Evolutionary conservation across 2,888 invertebrate species (phyloP).

Genomic region (Heliconius cydno): DNA sequence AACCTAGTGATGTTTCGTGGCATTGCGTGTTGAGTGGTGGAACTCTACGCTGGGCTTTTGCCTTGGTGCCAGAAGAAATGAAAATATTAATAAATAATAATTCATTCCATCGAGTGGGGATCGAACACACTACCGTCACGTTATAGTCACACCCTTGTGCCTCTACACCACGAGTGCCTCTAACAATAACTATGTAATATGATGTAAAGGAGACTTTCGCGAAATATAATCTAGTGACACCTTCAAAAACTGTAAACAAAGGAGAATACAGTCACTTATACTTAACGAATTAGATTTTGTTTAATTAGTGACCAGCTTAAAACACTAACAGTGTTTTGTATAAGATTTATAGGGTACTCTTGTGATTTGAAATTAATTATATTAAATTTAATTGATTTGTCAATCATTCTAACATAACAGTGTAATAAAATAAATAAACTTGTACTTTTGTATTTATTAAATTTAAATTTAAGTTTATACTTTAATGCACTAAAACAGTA

Average conservation of each 20-base stretch:
- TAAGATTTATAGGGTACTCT: constrained; percentile 18
- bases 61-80: too few species aligned
- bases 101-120: too few species aligned
- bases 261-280: background rate
- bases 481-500: constrained; percentile 7
- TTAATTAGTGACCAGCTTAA: constrained; percentile 12
- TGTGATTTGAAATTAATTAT: constrained; percentile 8
- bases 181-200: background rate
- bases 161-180: too few species aligned
- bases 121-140: too few species aligned
- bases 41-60: too few species aligned
- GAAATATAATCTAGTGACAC: background rate
- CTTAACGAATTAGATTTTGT: background rate
- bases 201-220: background rate
- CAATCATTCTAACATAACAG: constrained; percentile 24
- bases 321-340: constrained; percentile 6
- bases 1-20: too few species aligned
- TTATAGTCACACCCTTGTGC: too few species aligned
- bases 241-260: background rate
- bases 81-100: too few species aligned
- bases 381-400: constrained; percentile 22
- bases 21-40: too few species aligned
- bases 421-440: constrained; percentile 25
- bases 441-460: constrained; percentile 28
- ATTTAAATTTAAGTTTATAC: background rate